These are phyloP conservation scores for Stratiolaelaps scimitus DNA, from an alignment of 1,140 invertebrate species.

Conservation along the genomic window DNA sequence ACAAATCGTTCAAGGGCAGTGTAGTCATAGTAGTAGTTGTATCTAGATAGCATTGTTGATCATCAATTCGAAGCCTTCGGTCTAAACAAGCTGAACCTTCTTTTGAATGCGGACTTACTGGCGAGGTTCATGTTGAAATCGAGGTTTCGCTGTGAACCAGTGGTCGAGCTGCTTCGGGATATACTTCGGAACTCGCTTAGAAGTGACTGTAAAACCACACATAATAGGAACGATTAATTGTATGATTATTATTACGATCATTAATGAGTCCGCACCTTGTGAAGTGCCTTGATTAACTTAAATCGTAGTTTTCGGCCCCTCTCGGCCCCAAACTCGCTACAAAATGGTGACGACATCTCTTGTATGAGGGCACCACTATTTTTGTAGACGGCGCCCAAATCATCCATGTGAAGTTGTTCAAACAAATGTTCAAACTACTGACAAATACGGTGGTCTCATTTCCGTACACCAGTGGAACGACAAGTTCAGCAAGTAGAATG, in stretches of 20 bases:
- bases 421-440: too few species aligned
- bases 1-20: too few species aligned
- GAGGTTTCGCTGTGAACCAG: conserved; percentile 17
- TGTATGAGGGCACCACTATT: neutral
- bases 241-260: neutral
- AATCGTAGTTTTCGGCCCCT: too few species aligned
- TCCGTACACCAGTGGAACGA: neutral
- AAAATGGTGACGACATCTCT: too few species aligned
- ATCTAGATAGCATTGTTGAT: too few species aligned
- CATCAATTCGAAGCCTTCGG: too few species aligned
- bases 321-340: too few species aligned
- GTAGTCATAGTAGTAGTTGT: too few species aligned
- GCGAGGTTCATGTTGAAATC: conserved; percentile 28
- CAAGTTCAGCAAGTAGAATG: neutral
- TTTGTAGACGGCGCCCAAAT: neutral
- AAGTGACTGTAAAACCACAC: neutral
- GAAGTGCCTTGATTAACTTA: too few species aligned
- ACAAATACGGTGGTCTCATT: too few species aligned
- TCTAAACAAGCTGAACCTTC: too few species aligned
- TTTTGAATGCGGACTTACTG: neutral
- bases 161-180: conserved; percentile 17
- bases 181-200: conserved; percentile 25
- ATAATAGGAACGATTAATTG: too few species aligned
- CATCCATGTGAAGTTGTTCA: neutral
- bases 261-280: neutral